These are phyloP conservation scores for Mustela lutreola DNA, from an alignment of 2,113 vertebrate species.

Conservation along the genomic window DNA sequence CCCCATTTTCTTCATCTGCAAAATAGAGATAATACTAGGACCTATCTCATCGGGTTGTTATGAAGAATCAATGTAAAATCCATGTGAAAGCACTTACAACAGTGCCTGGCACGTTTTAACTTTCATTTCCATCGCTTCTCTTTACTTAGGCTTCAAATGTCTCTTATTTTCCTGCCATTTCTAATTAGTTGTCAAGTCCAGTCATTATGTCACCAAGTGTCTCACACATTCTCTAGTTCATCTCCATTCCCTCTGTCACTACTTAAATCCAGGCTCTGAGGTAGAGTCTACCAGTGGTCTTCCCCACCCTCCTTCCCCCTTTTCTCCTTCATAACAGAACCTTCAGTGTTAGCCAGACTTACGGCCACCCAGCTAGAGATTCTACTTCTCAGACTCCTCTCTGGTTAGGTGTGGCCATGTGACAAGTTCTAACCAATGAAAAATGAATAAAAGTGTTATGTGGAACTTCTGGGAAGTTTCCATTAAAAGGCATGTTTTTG, in stretches of 20 bases:
- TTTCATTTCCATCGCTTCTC: background rate
- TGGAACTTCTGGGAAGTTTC: background rate
- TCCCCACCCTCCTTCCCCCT: background rate
- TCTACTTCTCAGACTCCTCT: background rate
- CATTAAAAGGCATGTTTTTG: background rate
- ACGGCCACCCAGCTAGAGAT: background rate
- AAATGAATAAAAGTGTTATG: background rate
- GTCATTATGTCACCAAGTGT: background rate
- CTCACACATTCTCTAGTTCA: background rate
- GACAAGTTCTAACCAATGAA: background rate
- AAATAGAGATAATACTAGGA: background rate
- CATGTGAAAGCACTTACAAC: background rate
- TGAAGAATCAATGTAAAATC: background rate
- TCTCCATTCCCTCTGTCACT: background rate
- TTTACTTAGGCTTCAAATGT: background rate
- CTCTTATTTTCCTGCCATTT: constrained; percentile 3
- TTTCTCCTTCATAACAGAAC: background rate
- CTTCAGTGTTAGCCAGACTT: background rate
- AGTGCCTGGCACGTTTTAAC: background rate
- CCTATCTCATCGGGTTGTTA: background rate
- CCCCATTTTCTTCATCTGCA: background rate
- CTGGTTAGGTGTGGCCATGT: background rate
- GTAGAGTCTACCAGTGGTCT: background rate
- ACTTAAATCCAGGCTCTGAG: background rate
- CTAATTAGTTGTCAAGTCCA: background rate